Base-by-base conservation (phyloP, 1,140 invertebrate genomes). In the Drosophila virilis region DNA sequence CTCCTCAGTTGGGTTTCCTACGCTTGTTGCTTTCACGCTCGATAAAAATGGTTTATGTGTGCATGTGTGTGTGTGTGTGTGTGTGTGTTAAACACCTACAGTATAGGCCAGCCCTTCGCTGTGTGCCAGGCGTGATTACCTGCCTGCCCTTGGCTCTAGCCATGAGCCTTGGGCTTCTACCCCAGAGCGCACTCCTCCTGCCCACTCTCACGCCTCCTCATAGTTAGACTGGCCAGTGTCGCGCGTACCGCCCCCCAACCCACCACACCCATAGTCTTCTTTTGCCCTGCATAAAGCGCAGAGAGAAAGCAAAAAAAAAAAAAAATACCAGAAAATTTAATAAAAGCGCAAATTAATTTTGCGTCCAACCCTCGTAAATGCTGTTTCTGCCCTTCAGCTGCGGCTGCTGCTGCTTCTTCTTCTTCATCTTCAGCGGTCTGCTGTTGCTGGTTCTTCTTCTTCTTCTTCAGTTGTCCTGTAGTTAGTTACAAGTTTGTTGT, bases 271-370 rank as follows among this genome's bases (percentile, higher is more conserved):
- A 5, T 28, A 0, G 22, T 28, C 4, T 28, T 5, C 4, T 28
- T 5, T 28, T 28, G 5, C 22, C 22, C 3, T 28, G 22, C 22
- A 28, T 28, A 28, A 5, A 5, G 22, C 10, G 15, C 32, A 9
- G 43, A 15, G 22, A 38, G 43, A 35, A 60, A 55, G 75, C 62
- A 64, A 58, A 37, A 28, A 1, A 35, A 43, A 42, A 69, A 70
- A 69, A 45, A 70, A 54, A 33, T 51, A 69, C 28, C 51, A 70
- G 72, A 88, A 86, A 86, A 88, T 86, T 86, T 86, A 86, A 86
- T 86, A 86, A 86, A 83, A 88, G 83, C 83, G 83, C 83, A 86
- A 86, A 86, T 86, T 86, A 86, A 86, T 86, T 86, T 88, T 88
- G 80, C 77, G 84, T 90, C 67, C 85, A 83, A 78, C 84, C 85